Evolutionary conservation across 2,113 vertebrate species (phyloP).

Genomic region (Laticauda colubrina): DNA sequence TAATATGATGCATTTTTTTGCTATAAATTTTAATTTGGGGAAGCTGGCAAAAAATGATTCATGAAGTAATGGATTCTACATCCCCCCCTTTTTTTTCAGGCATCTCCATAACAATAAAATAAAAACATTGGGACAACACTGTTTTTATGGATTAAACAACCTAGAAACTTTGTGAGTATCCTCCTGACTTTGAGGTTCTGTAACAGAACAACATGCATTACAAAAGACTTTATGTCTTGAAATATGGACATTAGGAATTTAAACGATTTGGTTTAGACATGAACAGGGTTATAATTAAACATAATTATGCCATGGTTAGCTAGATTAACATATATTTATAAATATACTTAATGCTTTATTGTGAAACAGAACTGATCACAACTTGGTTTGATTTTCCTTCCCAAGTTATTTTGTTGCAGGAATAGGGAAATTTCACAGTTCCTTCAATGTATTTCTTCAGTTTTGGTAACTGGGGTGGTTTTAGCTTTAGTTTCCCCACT

Average conservation of each 20-base stretch:
- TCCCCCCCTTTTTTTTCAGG: slow-evolving; percentile 63
- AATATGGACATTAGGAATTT: background rate
- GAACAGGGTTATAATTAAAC: slow-evolving; percentile 15
- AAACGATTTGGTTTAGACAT: background rate
- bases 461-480: background rate
- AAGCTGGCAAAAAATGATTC: background rate
- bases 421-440: background rate
- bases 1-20: background rate
- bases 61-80: background rate
- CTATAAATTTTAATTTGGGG: slow-evolving; percentile 9
- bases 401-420: background rate
- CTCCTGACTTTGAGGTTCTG: background rate
- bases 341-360: slow-evolving; percentile 2
- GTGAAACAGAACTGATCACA: background rate
- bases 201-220: slow-evolving; percentile 1
- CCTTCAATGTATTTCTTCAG: background rate
- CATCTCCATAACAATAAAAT: slow-evolving; percentile 99
- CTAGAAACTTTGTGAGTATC: slow-evolving; percentile 95
- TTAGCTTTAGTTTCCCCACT: background rate
- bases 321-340: background rate
- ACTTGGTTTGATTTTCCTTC: background rate
- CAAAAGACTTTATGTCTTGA: background rate
- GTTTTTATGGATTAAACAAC: slow-evolving; percentile 90
- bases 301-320: slow-evolving; percentile 29
- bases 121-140: slow-evolving; percentile 82